phyloP scores from a whole-genome alignment of 1,140 invertebrate genomes.

The Lasioglossum baleicum region DNA sequence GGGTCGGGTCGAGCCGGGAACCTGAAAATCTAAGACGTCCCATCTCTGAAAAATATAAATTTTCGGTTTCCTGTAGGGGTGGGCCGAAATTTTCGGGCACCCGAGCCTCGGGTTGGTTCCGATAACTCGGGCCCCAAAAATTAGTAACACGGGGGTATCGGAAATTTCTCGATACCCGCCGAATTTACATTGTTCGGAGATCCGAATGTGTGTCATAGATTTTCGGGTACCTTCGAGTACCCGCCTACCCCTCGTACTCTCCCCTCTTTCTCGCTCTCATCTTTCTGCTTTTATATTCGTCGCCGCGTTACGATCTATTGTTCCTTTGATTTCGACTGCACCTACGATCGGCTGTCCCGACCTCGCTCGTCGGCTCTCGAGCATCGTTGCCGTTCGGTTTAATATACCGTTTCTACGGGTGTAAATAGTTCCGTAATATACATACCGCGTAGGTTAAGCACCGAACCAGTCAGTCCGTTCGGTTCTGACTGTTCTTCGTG shows the following conservation, averaged over 20 bases:
- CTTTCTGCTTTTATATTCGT: background rate
- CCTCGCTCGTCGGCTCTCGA: background rate
- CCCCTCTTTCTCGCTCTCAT: background rate
- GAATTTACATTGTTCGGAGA: too few species aligned
- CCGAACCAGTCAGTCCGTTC: background rate
- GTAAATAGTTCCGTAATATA: slow-evolving; percentile 40
- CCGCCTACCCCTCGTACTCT: background rate
- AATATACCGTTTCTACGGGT: slow-evolving; percentile 41
- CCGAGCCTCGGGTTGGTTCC: too few species aligned
- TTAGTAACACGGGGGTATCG: too few species aligned
- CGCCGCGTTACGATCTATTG: slow-evolving; percentile 1
- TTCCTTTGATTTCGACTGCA: slow-evolving; percentile 5
- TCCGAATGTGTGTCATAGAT: too few species aligned
- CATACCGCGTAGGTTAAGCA: slow-evolving; percentile 18
- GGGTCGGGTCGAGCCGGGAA: too few species aligned
- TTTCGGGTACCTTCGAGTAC: too few species aligned
- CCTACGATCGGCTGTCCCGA: background rate
- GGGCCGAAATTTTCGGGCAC: too few species aligned
- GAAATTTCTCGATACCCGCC: too few species aligned
- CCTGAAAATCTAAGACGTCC: too few species aligned
- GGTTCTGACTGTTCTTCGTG: background rate
- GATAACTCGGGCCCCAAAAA: too few species aligned
- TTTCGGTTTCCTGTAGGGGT: too few species aligned
- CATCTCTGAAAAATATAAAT: too few species aligned
- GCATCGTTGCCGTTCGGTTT: slow-evolving; percentile 31